Percentiles rank a stretch among this genome's conserved stretches.
Evolutionary conservation across 1,140 invertebrate species (phyloP).

Genomic region (Euschistus heros): DNA sequence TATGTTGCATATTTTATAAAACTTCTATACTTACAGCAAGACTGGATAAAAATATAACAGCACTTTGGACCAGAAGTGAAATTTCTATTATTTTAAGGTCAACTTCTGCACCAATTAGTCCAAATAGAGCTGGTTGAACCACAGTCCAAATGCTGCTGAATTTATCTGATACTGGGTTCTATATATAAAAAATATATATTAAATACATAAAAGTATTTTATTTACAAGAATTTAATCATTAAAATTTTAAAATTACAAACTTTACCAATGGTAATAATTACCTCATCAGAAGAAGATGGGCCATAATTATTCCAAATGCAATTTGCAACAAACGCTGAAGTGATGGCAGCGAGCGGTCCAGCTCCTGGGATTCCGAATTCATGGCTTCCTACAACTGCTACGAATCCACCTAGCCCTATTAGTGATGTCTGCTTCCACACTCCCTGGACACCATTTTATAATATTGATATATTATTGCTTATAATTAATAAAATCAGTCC

Average conservation of each 20-base stretch:
- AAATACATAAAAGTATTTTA: too few relatives aligned
- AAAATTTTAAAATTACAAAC: not conserved
- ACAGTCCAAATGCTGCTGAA: constrained; percentile 51
- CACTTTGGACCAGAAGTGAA: constrained; percentile 3
- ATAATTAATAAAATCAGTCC: too few relatives aligned
- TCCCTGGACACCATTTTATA: too few relatives aligned
- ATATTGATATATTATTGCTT: too few relatives aligned
- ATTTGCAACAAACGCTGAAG: constrained; percentile 48
- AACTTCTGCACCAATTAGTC: constrained; percentile 57
- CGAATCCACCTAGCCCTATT: constrained; percentile 43
- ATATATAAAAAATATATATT: too few relatives aligned
- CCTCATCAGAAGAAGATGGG: not conserved
- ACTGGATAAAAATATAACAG: constrained; percentile 29
- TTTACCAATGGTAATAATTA: not conserved
- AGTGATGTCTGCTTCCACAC: constrained; percentile 38
- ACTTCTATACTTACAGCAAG: constrained; percentile 16
- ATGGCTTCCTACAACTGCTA: constrained; percentile 49
- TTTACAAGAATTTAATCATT: too few relatives aligned
- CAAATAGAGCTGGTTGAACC: constrained; percentile 58
- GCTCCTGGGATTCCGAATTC: constrained; percentile 45
- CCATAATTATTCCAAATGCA: constrained; percentile 36
- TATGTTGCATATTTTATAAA: not conserved
- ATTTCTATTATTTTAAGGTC: constrained; percentile 31
- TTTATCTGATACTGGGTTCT: constrained; percentile 37
- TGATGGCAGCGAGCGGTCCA: constrained; percentile 50